Conservation (phyloP, 1,140 invertebrate species). For the Coelopa frigida region DNA sequence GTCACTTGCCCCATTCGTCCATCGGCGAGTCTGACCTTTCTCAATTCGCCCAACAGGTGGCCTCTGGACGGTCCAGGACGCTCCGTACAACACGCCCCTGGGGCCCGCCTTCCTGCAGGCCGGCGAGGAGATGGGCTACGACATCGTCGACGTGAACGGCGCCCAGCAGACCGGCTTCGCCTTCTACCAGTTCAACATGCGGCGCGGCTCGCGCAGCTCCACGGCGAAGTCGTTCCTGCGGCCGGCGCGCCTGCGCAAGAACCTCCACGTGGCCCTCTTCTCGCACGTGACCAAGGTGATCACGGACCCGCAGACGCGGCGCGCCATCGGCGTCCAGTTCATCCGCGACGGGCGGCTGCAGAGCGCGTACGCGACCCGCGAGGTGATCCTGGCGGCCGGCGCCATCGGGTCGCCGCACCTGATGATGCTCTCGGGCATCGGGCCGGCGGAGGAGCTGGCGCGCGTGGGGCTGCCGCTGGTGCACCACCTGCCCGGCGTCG, state of each 20-base stretch:
- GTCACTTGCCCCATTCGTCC: background rate
- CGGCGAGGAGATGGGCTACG: conserved; percentile 84
- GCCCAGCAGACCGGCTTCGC: conserved; percentile 74
- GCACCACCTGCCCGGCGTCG: conserved; percentile 66
- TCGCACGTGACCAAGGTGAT: conserved; percentile 69
- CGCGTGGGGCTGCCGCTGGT: conserved; percentile 60
- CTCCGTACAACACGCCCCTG: conserved; percentile 71
- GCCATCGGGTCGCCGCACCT: conserved; percentile 71
- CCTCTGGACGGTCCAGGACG: conserved; percentile 71
- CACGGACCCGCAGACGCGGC: conserved; percentile 60
- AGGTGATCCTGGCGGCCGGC: conserved; percentile 73
- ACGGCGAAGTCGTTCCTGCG: conserved; percentile 73
- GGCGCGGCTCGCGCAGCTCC: conserved; percentile 67
- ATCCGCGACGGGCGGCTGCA: conserved; percentile 58
- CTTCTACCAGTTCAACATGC: conserved; percentile 75
- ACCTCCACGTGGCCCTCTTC: conserved; percentile 68
- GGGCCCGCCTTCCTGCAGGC: conserved; percentile 79
- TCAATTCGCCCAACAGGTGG: conserved; percentile 54
- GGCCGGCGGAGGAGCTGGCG: conserved; percentile 61
- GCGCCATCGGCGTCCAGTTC: conserved; percentile 72
- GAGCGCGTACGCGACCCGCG: conserved; percentile 61
- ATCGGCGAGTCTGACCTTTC: background rate
- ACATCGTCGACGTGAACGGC: conserved; percentile 69
- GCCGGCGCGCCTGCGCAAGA: conserved; percentile 62
- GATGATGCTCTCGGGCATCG: conserved; percentile 79